A percentile compares a stretch with the other conserved stretches of the same genome.
Conservation (phyloP, 2,888 invertebrate genomes). For the Zygothrica quintamaculata region DNA sequence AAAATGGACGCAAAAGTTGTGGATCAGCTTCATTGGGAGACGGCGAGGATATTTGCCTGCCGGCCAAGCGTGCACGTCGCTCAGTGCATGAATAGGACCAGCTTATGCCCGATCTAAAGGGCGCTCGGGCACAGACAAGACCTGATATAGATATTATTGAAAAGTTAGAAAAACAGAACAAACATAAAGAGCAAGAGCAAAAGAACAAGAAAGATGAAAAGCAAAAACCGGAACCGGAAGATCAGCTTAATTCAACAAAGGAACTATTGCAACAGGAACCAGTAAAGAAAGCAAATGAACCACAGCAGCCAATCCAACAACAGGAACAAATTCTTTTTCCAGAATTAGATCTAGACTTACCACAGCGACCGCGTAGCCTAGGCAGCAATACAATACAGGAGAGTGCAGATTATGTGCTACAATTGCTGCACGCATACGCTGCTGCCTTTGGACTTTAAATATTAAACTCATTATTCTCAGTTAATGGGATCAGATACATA, state of each 20-base stretch:
- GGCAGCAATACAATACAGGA: constrained; percentile 69
- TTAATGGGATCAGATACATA: too few relatives aligned
- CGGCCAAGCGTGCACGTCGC: constrained; percentile 82
- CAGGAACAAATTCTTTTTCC: constrained; percentile 15
- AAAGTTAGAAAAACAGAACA: not conserved
- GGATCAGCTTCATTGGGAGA: constrained; percentile 73
- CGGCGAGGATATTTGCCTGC: constrained; percentile 81
- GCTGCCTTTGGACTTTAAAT: constrained; percentile 65
- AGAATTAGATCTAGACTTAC: constrained; percentile 58
- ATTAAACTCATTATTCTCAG: not conserved
- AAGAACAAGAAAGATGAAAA: not conserved
- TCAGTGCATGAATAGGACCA: constrained; percentile 81
- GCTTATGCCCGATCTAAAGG: constrained; percentile 62
- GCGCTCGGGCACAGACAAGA: constrained; percentile 41
- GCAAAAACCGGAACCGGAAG: not conserved
- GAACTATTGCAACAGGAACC: constrained; percentile 5
- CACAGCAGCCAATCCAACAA: constrained; percentile 22
- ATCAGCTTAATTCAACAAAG: constrained; percentile 1
- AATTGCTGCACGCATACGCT: constrained; percentile 65
- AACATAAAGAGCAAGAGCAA: not conserved
- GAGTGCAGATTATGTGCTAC: constrained; percentile 68
- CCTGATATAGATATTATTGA: constrained; percentile 1
- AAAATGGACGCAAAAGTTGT: constrained; percentile 79
- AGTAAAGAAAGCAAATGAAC: constrained; percentile 9
- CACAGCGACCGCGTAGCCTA: constrained; percentile 58